Conservation (phyloP, 2,797 vertebrate genomes). For the Trachurus trachurus region DNA sequence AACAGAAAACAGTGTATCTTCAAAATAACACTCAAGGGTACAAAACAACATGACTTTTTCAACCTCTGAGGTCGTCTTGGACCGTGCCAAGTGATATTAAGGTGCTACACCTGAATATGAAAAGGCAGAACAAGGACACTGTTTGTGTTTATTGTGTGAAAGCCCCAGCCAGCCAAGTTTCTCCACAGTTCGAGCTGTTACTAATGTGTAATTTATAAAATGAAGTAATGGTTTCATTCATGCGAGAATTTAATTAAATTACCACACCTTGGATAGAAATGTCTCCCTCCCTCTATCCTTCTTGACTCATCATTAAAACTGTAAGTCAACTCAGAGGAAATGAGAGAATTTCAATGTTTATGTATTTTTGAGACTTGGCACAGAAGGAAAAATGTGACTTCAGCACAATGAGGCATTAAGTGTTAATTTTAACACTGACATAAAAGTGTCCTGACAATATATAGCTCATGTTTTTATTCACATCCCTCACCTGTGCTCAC, state of each 20-base stretch:
- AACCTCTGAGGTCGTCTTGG: constrained; percentile 44
- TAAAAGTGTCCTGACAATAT: neutral
- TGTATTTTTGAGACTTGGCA: neutral
- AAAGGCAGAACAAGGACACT: constrained; percentile 52
- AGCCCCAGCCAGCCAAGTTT: constrained; percentile 18
- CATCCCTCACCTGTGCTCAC: neutral
- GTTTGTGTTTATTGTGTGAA: constrained; percentile 18
- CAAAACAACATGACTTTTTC: constrained; percentile 29
- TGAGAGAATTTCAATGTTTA: neutral
- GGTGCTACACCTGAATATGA: constrained; percentile 39
- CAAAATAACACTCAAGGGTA: constrained; percentile 45
- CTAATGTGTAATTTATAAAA: constrained; percentile 13
- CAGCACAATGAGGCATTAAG: neutral
- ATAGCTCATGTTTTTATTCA: neutral
- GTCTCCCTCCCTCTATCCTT: constrained; percentile 4
- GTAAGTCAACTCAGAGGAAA: neutral
- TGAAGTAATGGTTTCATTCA: constrained; percentile 10
- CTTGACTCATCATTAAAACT: constrained; percentile 11
- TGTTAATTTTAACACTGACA: constrained; percentile 6
- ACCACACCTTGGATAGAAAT: neutral
- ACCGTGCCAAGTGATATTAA: constrained; percentile 34
- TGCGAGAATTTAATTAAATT: neutral
- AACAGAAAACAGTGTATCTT: constrained; percentile 38
- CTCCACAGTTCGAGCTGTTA: constrained; percentile 2
- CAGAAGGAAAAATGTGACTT: constrained; percentile 1